Percentiles rank a stretch among this genome's conserved stretches.
Evolutionary conservation across 2,113 vertebrate species (phyloP).

Genomic region (Thunnus thynnus): DNA sequence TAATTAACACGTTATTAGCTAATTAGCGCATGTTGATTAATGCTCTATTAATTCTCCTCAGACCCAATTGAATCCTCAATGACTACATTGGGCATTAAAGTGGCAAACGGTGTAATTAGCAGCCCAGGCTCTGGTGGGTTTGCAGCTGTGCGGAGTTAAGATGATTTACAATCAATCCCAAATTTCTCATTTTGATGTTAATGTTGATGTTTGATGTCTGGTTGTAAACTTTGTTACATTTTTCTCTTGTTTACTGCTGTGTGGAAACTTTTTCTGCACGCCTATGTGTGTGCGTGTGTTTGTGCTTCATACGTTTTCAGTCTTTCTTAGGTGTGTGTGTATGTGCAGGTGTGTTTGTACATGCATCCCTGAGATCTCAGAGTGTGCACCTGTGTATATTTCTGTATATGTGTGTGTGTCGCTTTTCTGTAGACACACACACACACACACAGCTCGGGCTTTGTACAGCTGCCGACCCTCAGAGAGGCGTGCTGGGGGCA

Average conservation of each 20-base stretch:
- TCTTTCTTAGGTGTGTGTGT: not conserved
- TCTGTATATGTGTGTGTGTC: not conserved
- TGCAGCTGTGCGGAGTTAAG: constrained; percentile 54
- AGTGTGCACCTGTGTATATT: not conserved
- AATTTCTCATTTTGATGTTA: constrained; percentile 2
- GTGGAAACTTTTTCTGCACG: not conserved
- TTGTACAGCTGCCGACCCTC: constrained; percentile 72
- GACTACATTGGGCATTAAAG: constrained; percentile 77
- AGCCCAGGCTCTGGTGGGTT: constrained; percentile 40
- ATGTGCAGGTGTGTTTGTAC: constrained; percentile 13
- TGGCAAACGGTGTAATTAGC: constrained; percentile 80
- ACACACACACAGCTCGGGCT: constrained; percentile 21
- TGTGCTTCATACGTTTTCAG: not conserved
- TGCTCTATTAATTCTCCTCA: constrained; percentile 84
- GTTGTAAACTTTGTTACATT: not conserved
- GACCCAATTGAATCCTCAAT: constrained; percentile 77
- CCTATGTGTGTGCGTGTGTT: not conserved
- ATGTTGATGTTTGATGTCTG: not conserved
- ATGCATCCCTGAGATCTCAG: not conserved
- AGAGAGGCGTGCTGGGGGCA: constrained; percentile 75
- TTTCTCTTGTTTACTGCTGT: not conserved
- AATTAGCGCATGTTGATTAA: constrained; percentile 86
- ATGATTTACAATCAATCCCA: constrained; percentile 42
- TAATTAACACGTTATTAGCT: constrained; percentile 87
- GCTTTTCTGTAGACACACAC: constrained; percentile 10